phyloP scores from a whole-genome alignment of 2,797 vertebrate genomes.

The Nyctalus aviator region DNA sequence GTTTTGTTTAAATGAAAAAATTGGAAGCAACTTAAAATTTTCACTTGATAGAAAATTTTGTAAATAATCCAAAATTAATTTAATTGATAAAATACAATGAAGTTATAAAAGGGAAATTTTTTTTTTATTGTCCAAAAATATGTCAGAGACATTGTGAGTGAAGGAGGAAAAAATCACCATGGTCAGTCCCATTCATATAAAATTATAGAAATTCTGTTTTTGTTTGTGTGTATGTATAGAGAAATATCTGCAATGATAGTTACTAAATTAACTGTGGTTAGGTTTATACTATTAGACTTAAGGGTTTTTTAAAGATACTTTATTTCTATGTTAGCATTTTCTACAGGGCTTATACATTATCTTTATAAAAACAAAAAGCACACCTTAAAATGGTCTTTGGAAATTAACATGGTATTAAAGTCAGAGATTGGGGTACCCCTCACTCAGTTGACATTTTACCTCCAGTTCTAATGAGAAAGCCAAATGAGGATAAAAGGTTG shows the following conservation, averaged over 20 bases:
- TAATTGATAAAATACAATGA: not conserved
- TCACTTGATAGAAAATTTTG: not conserved
- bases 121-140: conserved; percentile 31
- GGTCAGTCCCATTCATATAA: not conserved
- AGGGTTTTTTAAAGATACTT: not conserved
- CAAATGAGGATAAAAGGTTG: not conserved
- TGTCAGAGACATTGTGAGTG: not conserved
- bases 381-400: not conserved
- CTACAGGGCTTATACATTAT: not conserved
- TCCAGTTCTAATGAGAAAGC: not conserved
- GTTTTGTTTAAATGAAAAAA: not conserved
- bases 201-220: not conserved
- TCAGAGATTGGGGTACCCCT: not conserved
- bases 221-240: not conserved
- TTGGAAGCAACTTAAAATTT: conserved; percentile 17
- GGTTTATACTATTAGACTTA: not conserved
- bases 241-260: not conserved
- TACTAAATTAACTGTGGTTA: not conserved
- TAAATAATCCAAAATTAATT: not conserved
- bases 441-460: not conserved
- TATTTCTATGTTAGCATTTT: not conserved
- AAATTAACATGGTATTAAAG: not conserved
- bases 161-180: not conserved
- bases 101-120: not conserved
- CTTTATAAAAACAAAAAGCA: not conserved